Conservation (phyloP, 1,140 invertebrate genomes). For the Babylonia areolata region DNA sequence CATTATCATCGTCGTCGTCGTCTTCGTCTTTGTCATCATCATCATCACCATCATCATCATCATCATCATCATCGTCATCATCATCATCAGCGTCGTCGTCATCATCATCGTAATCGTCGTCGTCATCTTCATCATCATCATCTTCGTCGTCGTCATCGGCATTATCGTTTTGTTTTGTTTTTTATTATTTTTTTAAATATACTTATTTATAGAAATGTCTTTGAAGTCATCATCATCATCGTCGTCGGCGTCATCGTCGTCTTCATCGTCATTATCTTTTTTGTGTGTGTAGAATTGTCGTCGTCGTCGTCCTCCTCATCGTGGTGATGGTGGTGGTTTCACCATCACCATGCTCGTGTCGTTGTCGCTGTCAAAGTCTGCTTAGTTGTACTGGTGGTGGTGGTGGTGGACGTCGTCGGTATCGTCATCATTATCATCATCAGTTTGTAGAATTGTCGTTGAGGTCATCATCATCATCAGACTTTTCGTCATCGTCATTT, state of each 20-base stretch:
- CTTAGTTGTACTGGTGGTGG: too few species aligned
- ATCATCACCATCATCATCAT: conserved; percentile 1
- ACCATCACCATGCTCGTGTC: too few species aligned
- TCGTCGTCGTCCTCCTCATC: too few species aligned
- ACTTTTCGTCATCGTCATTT: too few species aligned
- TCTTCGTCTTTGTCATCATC: neutral
- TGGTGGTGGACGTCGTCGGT: too few species aligned
- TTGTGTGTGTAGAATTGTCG: too few species aligned
- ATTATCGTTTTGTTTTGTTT: too few species aligned
- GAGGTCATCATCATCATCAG: neutral
- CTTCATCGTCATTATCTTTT: too few species aligned
- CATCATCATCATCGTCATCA: conserved; percentile 4
- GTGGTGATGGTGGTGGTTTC: too few species aligned
- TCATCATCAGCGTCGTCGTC: conserved; percentile 27
- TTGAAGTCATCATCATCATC: conserved; percentile 1
- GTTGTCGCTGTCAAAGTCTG: too few species aligned
- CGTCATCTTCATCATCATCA: neutral
- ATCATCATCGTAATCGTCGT: conserved; percentile 28
- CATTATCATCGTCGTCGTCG: neutral
- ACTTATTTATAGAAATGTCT: neutral
- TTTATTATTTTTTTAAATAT: neutral
- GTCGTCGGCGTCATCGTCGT: conserved; percentile 1
- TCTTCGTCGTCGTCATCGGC: neutral
- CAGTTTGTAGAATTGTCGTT: too few species aligned
- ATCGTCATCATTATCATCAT: neutral